Base-by-base conservation (phyloP, 2,888 invertebrate genomes). In the Aspidiotus destructor region DNA sequence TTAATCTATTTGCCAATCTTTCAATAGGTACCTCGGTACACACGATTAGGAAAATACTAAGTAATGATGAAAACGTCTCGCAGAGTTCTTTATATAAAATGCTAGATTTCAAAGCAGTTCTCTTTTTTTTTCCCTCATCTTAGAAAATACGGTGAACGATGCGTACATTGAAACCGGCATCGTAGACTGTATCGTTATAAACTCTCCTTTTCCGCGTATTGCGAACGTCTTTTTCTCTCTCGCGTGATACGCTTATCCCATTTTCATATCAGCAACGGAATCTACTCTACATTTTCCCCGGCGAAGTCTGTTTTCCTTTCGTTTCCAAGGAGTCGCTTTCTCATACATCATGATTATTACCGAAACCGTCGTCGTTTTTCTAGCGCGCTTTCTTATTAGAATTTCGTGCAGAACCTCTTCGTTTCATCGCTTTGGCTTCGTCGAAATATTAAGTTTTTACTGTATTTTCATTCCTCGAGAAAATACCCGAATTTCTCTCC, bases 301-400 rank as follows among this genome's bases (percentile, higher is more conserved):
- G 15, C 48, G 52, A 44, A 41, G 54, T 67, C 41, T 60, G 67
- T 65, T 65, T 65, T 65, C 41, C 65, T 67, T 67, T 58, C 67
- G 58, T 67, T 67, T 67, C 57, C 67, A 55, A n/a, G n/a, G 3
- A 67, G 67, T 67, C 67, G 60, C 58, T 67, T 60, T 67, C 67
- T 67, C 67, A 67, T 67, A 67, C 60, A 67, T 67, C 67, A 67
- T 60, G 67, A 67, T 67, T 67, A 67, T 67, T 67, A 67, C 60
- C 67, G 58, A 58, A 63, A 63, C 54, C 63, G 54, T 63, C n/a
- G 41, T 63, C 63, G 63, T 63, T 52, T 63, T 28, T 28, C 52
- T 41, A n/a, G n/a, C n/a, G 55, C 57, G 67, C 60, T 67, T 67
- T 67, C 67, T 67, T 67, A 67, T 67, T 67, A 67, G 60, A 67